A percentile compares a stretch with the other conserved stretches of the same genome.
Conservation (phyloP, 2,113 vertebrate genomes). For the Heteronetta atricapilla region DNA sequence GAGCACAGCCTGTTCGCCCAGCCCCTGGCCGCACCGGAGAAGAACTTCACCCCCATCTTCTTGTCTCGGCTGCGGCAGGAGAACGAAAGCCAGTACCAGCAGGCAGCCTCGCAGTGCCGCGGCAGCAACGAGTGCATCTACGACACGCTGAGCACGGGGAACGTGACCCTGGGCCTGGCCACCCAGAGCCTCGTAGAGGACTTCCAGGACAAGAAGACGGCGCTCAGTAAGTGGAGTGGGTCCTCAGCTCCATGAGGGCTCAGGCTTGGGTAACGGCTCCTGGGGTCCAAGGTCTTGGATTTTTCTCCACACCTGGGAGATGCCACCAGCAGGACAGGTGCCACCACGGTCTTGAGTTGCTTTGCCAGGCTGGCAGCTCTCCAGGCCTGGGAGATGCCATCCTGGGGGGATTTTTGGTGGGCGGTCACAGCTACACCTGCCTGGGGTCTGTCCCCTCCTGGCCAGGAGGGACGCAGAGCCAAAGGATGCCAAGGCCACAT, state of each 20-base stretch:
- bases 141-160: conserved; percentile 16
- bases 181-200: neutral
- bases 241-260: neutral
- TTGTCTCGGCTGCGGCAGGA: conserved; percentile 52
- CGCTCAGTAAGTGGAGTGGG: conserved; percentile 44
- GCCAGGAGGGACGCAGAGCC: neutral
- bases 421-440: neutral
- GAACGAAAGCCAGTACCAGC: conserved; percentile 41
- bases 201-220: conserved; percentile 35
- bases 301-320: neutral
- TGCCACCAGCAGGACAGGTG: neutral
- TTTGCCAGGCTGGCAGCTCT: neutral
- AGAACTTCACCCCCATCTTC: conserved; percentile 59
- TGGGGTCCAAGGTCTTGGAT: neutral
- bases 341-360: neutral
- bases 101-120: neutral
- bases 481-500: neutral
- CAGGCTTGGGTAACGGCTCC: neutral
- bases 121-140: conserved; percentile 56
- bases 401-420: neutral
- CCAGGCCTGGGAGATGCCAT: neutral
- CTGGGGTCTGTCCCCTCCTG: neutral
- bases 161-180: conserved; percentile 26
- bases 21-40: neutral
- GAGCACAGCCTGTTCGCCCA: conserved; percentile 17